These are phyloP conservation scores for Oxyteleia sp. DNA, from an alignment of 2,888 invertebrate species.

Conservation along the genomic window DNA sequence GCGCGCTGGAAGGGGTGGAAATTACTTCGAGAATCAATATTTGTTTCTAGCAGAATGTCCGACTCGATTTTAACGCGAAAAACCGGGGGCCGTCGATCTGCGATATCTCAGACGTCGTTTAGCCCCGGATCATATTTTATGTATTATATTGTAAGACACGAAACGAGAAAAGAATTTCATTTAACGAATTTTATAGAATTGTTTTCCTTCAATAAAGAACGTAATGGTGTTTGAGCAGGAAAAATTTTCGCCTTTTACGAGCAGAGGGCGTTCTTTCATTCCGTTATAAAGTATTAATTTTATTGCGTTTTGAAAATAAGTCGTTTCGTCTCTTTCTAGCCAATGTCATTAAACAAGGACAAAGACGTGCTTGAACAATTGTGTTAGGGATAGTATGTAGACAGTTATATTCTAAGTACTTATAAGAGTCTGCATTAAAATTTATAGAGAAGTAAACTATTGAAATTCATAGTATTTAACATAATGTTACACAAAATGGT, in stretches of 20 bases:
- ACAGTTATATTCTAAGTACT: too few species aligned
- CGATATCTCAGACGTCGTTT: slow-evolving; percentile 68
- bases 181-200: slow-evolving; percentile 58
- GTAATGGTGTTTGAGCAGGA: slow-evolving; percentile 50
- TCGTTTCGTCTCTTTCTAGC: too few species aligned
- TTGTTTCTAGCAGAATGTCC: slow-evolving; percentile 72
- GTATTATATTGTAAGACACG: slow-evolving; percentile 53
- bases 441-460: too few species aligned
- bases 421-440: too few species aligned
- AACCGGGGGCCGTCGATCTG: slow-evolving; percentile 52
- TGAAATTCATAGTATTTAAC: too few species aligned
- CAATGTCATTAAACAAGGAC: too few species aligned
- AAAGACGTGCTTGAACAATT: too few species aligned
- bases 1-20: slow-evolving; percentile 59
- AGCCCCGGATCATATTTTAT: slow-evolving; percentile 66
- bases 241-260: slow-evolving; percentile 45
- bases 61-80: slow-evolving; percentile 66
- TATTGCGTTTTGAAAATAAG: too few species aligned
- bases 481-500: too few species aligned
- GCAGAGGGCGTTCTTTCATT: slow-evolving; percentile 26
- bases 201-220: slow-evolving; percentile 59
- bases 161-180: slow-evolving; percentile 58
- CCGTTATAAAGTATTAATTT: slow-evolving; percentile 50
- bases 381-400: too few species aligned
- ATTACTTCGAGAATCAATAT: slow-evolving; percentile 76